Conservation (phyloP, 2,797 vertebrate species). For the Limosa lapponica region DNA sequence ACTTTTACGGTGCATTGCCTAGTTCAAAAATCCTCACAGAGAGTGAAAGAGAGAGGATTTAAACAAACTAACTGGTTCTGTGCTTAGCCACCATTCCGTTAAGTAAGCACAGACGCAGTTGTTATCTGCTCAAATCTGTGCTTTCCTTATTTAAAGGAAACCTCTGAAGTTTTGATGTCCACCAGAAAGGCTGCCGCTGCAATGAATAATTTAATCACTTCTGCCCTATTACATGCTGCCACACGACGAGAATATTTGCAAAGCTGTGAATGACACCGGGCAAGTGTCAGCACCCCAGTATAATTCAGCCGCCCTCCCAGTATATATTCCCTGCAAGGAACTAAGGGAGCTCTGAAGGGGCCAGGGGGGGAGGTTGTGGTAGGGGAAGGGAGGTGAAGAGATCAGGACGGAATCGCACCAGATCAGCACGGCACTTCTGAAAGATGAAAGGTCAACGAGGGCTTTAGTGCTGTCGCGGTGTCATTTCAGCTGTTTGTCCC, state of each 20-base stretch:
- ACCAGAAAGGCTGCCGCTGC: slow-evolving; percentile 58
- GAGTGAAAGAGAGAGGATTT: slow-evolving; percentile 13
- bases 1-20: neutral
- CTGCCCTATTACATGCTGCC: slow-evolving; percentile 37
- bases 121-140: slow-evolving; percentile 67
- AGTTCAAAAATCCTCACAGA: neutral
- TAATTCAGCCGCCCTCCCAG: neutral
- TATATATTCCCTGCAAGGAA: accelerated
- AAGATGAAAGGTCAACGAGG: slow-evolving; percentile 73
- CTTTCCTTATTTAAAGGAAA: slow-evolving; percentile 71
- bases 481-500: slow-evolving; percentile 78
- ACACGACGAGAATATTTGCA: neutral
- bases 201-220: slow-evolving; percentile 73
- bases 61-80: slow-evolving; percentile 49
- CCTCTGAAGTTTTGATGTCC: slow-evolving; percentile 45
- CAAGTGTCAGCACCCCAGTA: neutral
- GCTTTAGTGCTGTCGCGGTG: slow-evolving; percentile 53
- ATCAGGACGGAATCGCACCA: neutral
- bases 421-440: neutral
- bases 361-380: neutral
- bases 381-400: neutral
- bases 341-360: neutral
- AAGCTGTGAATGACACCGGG: neutral
- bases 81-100: slow-evolving; percentile 59
- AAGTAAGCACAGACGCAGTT: slow-evolving; percentile 58